Percentiles rank a stretch among this genome's conserved stretches.
Conservation (phyloP, 1,140 invertebrate species). For the Drosophila azteca region DNA sequence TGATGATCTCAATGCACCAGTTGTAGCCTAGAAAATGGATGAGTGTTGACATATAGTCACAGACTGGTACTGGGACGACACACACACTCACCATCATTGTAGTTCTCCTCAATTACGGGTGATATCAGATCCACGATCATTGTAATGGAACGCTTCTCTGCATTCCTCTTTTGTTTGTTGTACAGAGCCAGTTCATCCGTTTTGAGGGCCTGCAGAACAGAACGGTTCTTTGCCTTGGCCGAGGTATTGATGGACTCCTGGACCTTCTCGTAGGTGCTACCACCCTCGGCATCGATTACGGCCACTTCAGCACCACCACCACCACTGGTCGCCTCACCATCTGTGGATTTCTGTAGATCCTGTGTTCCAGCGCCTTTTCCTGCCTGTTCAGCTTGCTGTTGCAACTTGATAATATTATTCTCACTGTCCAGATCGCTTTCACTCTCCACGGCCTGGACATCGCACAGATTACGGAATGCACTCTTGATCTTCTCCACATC, state of each 20-base stretch:
- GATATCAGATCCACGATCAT: constrained; percentile 96
- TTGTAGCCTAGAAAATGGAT: constrained; percentile 85
- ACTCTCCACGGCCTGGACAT: constrained; percentile 92
- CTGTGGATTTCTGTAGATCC: constrained; percentile 37
- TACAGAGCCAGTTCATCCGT: constrained; percentile 91
- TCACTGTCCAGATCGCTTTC: constrained; percentile 91
- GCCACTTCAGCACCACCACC: constrained; percentile 49
- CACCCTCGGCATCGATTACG: constrained; percentile 53
- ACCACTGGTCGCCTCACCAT: neutral
- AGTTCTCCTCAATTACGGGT: constrained; percentile 91
- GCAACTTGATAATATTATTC: constrained; percentile 72
- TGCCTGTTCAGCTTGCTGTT: constrained; percentile 61
- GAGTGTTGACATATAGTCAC: neutral
- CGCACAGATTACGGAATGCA: constrained; percentile 94
- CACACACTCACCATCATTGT: constrained; percentile 87
- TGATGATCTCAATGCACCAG: constrained; percentile 92
- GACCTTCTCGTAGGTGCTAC: constrained; percentile 37
- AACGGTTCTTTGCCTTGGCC: constrained; percentile 59
- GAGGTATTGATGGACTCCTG: constrained; percentile 34
- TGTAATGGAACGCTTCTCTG: constrained; percentile 93
- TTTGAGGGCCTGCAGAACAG: constrained; percentile 90
- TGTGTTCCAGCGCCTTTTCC: neutral
- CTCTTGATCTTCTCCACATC: constrained; percentile 97
- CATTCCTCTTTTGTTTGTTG: constrained; percentile 89
- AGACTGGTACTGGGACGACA: neutral